A percentile compares a stretch with the other conserved stretches of the same genome.
phyloP scores from a whole-genome alignment of 2,113 vertebrate genomes.

The Toxotes jaculatrix region DNA sequence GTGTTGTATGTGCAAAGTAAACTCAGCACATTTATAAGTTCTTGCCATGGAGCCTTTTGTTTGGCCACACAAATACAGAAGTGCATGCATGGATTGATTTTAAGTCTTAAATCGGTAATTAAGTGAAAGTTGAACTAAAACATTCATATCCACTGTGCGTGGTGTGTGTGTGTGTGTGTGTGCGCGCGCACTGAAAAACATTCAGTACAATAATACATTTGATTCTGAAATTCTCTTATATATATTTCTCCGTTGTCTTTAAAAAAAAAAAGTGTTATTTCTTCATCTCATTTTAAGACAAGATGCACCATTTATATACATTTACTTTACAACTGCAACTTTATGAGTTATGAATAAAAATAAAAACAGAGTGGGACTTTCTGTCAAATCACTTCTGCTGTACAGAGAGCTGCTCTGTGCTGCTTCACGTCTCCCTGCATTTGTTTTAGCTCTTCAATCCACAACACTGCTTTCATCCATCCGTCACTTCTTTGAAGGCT shows the following conservation, averaged over 20 bases:
- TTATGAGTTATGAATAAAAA: conserved; percentile 47
- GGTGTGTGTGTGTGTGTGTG: conserved; percentile 30
- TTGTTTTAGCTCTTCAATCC: conserved; percentile 3
- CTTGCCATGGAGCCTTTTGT: conserved; percentile 39
- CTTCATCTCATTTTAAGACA: conserved; percentile 63
- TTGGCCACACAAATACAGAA: conserved; percentile 47
- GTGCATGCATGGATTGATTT: conserved; percentile 64
- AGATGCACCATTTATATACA: conserved; percentile 75
- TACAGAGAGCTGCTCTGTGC: background rate
- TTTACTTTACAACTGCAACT: conserved; percentile 76
- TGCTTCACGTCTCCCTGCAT: conserved; percentile 17
- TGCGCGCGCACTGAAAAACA: conserved; percentile 58
- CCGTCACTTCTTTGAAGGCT: conserved; percentile 1
- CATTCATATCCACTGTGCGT: conserved; percentile 51
- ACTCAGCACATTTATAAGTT: conserved; percentile 21
- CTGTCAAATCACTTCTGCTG: conserved; percentile 30
- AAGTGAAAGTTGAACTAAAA: conserved; percentile 59
- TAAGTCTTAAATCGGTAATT: conserved; percentile 35
- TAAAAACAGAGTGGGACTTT: conserved; percentile 26
- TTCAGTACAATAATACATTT: conserved; percentile 60
- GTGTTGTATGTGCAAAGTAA: conserved; percentile 57
- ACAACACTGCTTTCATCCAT: background rate
- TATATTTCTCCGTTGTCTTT: conserved; percentile 41
- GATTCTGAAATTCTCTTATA: conserved; percentile 45
- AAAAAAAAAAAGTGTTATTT: conserved; percentile 72